Evolutionary conservation across 1,140 invertebrate species (phyloP), one percentile per base, ranked within the genome.

Genomic region (Drosophila seguyi): DNA sequence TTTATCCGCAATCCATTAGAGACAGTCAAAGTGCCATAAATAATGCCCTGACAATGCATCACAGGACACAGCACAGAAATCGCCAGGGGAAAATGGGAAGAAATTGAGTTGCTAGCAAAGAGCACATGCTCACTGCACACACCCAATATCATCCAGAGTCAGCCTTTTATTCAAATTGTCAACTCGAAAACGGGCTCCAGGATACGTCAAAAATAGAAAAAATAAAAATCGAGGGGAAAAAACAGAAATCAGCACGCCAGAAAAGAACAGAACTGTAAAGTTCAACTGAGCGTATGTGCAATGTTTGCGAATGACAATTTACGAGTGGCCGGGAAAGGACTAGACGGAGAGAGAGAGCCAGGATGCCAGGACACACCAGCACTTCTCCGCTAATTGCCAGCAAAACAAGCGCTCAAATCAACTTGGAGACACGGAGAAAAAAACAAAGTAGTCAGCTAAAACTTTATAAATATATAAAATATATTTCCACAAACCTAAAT

Each of bases 271-370:
- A 66, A 88, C 83, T 86, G 82, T 45, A 87, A 74, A 69, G 83
- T 68, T 84, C 85, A 88, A 88, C 85, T 84, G 74, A 68, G 85
- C 85, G 85, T 88, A 88, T 88, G 85, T 88, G 85, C 79, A 85
- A 88, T 88, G 65, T 88, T 88, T 90, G 84, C 84, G 77, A 73
- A 80, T 90, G 80, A 87, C 84, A 80, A 87, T 87, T 90, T 83
- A 71, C 67, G 77, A 76, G 65, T 81, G 62, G 55, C 63, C 57
- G 55, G 69, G 58, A 39, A 41, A 58, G 68, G 63, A 62, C 31
- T 6, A 36, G 20, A 14, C 18, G 7, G 48, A 14, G 44, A 45
- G 36, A 25, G 41, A n/a, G 8, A n/a, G n/a, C 18, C 45, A 22
- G 41, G 16, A 42, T 20, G 55, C 31, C 52, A 50, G 71, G 59